Conservation (phyloP, 2,113 vertebrate species). For the Psettodes erumei region DNA sequence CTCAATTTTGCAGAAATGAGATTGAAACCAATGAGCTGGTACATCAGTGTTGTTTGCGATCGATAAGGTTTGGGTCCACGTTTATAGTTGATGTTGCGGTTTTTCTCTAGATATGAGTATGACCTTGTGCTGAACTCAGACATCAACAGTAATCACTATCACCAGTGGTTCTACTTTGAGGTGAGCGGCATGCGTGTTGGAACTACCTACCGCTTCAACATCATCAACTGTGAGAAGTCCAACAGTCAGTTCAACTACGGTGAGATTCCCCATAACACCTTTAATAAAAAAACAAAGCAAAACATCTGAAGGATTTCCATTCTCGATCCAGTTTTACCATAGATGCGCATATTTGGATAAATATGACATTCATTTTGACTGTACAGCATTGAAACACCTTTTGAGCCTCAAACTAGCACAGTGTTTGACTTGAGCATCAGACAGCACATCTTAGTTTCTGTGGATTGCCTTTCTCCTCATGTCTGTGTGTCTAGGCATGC, state of each 20-base stretch:
- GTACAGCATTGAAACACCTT: background rate
- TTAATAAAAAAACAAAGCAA: background rate
- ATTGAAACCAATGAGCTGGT: background rate
- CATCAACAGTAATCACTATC: constrained; percentile 99
- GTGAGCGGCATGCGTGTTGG: constrained; percentile 94
- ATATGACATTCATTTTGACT: background rate
- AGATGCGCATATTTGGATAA: background rate
- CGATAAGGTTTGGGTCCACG: constrained; percentile 1
- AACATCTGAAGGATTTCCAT: background rate
- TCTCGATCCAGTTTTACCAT: background rate
- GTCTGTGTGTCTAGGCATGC: constrained; percentile 88
- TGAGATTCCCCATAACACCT: constrained; percentile 67
- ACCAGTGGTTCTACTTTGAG: constrained; percentile 99
- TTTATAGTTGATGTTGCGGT: constrained; percentile 16
- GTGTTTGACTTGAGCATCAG: background rate
- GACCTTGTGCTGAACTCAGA: constrained; percentile 98
- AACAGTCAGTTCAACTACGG: constrained; percentile 99
- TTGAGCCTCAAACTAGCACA: background rate
- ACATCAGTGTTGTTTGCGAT: background rate
- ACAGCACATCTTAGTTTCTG: background rate
- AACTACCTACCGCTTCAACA: constrained; percentile 93
- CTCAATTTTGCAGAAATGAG: background rate
- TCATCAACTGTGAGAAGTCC: constrained; percentile 99
- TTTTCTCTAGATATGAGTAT: constrained; percentile 90
- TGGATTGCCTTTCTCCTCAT: background rate